Base-by-base conservation (phyloP, 1,140 invertebrate genomes). In the Aphis craccivora region DNA sequence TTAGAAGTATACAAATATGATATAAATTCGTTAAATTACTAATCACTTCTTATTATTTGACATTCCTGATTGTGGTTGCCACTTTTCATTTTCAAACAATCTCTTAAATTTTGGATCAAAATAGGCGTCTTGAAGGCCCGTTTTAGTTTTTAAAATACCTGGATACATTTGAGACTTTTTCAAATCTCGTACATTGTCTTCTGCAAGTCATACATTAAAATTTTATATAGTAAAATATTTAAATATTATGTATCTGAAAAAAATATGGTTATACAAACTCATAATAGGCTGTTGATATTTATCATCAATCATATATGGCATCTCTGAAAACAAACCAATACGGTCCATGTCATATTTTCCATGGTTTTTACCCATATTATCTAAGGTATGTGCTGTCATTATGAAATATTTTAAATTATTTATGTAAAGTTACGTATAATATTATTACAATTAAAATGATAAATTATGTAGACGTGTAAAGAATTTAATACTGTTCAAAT, bases 121-220 rank as follows among this genome's bases (percentile, higher is more conserved):
- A 35, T 91, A 91, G 45, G 55, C 55, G 18, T 91, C 90, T 40
- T 76, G 90, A 18, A 91, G 55, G 22, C 90, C 90, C 5, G 55
- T 91, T 76, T 91, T 91, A 35, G 90, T 91, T 91, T 91, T 91
- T 43, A 91, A 30, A 9, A 37, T 45, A n/a, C 40, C 30, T 51
- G 90, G 55, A 67, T 67, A 91, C 90, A 91, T 91, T 76, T 91
- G 90, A 35, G 90, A 91, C 25, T 76, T 76, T 45, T 91, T 91
- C 60, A 91, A 48, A n/a, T 91, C 90, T 23, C 90, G 67, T 43
- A 91, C 11, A 76, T 23, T 30, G 23, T 76, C 23, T n/a, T 30
- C 89, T 91, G 7, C 4, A 90, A 14, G 4, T 60, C 9, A 37
- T 35, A 67, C 0, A 89, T 89, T 1, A 53, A 37, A 40, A 40